Evolutionary conservation across 2,797 vertebrate genomes (phyloP).

Genomic region (Acridotheres tristis): DNA sequence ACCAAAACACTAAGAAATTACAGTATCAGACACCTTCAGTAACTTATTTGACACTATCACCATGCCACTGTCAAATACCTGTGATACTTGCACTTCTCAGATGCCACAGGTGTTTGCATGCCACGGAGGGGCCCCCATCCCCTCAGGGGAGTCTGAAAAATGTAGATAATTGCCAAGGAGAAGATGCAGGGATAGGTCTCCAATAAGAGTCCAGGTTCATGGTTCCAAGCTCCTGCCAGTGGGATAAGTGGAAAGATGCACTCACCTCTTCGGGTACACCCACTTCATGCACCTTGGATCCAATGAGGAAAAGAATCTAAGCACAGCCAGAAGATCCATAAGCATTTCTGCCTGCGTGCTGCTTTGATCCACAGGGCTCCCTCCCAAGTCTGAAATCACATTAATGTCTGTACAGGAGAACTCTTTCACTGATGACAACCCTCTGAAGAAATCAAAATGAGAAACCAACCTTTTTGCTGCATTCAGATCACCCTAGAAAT

Average conservation of each 20-base stretch:
- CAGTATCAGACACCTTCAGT: not conserved
- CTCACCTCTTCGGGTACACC: not conserved
- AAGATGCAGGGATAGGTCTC: not conserved
- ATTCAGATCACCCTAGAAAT: not conserved
- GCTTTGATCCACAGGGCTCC: not conserved
- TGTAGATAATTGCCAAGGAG: not conserved
- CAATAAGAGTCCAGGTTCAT: not conserved
- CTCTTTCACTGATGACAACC: not conserved
- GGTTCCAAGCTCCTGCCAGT: not conserved
- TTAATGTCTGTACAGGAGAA: not conserved
- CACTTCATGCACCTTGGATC: not conserved
- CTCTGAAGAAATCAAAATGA: not conserved
- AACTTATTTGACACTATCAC: not conserved
- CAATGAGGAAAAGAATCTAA: not conserved
- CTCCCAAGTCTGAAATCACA: not conserved
- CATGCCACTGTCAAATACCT: not conserved
- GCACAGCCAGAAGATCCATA: not conserved
- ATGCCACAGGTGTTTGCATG: not conserved
- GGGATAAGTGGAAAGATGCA: not conserved
- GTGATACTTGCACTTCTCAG: not conserved
- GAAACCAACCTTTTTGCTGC: not conserved
- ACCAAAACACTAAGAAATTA: not conserved
- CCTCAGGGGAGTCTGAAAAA: not conserved
- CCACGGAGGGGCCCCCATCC: not conserved
- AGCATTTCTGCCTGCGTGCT: not conserved